Evolutionary conservation across 1,140 invertebrate species (phyloP).

Genomic region (Lethrus apterus): DNA sequence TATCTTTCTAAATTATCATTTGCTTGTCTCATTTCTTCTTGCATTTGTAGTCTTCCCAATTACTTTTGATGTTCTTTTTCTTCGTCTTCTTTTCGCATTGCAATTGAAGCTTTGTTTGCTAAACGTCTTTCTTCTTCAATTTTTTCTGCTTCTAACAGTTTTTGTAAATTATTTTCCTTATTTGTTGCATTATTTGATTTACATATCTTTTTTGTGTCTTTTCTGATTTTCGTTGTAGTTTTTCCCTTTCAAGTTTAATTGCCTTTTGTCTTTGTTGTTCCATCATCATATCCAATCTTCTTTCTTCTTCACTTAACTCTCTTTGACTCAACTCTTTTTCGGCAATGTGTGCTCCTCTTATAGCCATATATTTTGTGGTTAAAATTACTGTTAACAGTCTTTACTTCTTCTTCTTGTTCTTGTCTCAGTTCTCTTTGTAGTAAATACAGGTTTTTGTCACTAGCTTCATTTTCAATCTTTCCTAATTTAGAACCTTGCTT

Average conservation of each 20-base stretch:
- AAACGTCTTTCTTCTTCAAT: conserved; percentile 58
- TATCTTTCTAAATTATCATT: conserved; percentile 50
- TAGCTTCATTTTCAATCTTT: conserved; percentile 30
- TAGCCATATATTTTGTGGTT: conserved; percentile 62
- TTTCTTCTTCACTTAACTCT: too few relatives aligned
- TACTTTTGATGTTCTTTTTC: conserved; percentile 39
- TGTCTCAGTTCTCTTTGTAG: conserved; percentile 33
- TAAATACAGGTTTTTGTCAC: conserved; percentile 30
- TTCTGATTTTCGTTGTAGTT: too few relatives aligned
- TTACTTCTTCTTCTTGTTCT: conserved; percentile 59
- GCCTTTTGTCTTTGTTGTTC: too few relatives aligned
- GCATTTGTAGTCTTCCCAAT: conserved; percentile 40
- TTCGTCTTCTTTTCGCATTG: conserved; percentile 48
- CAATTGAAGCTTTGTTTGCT: conserved; percentile 49
- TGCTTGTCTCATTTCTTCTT: conserved; percentile 48
- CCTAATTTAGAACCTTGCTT: neutral
- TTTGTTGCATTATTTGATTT: conserved; percentile 46
- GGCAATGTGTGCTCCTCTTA: conserved; percentile 69
- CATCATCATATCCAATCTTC: too few relatives aligned
- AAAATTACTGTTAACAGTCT: conserved; percentile 58
- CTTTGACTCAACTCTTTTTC: too few relatives aligned
- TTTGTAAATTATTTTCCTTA: conserved; percentile 51
- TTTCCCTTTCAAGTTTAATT: too few relatives aligned
- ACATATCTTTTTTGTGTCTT: too few relatives aligned
- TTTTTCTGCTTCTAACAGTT: conserved; percentile 53